Conservation (phyloP, 2,797 vertebrate genomes). For the Oreochromis grahami region DNA sequence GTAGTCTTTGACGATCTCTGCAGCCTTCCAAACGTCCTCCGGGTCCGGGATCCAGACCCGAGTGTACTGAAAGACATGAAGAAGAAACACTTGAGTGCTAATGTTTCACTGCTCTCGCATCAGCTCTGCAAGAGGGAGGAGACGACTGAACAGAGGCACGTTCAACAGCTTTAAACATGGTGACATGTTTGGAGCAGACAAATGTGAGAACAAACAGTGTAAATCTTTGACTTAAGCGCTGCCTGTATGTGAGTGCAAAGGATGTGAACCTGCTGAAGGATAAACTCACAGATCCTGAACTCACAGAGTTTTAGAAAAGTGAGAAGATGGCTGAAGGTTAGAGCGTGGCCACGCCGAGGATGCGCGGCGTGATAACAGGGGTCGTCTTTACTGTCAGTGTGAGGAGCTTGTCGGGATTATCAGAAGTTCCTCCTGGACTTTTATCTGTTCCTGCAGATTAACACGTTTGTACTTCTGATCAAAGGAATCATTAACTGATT, state of each 20-base stretch:
- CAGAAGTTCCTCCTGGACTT: neutral
- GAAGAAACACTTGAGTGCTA: neutral
- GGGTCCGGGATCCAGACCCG: constrained; percentile 94
- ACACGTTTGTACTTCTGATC: neutral
- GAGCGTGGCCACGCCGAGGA: neutral
- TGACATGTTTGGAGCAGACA: neutral
- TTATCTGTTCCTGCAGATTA: neutral
- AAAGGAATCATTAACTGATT: neutral
- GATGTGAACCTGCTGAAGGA: neutral
- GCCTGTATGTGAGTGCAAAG: neutral
- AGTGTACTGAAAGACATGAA: constrained; percentile 77
- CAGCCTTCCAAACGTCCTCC: constrained; percentile 89
- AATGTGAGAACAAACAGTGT: neutral
- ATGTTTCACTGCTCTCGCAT: neutral
- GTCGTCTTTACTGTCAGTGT: neutral
- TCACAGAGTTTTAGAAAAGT: neutral
- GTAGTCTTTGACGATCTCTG: constrained; percentile 89
- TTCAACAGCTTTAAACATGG: neutral
- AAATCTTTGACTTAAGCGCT: neutral
- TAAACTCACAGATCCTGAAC: neutral
- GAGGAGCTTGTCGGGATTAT: neutral
- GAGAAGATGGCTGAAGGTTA: neutral
- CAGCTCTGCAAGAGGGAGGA: neutral
- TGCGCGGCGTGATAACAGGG: neutral
- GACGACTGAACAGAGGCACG: neutral